Evolutionary conservation across 1,140 invertebrate genomes (phyloP), one percentile per base, ranked within the genome.

Genomic region (Achatina immaculata): DNA sequence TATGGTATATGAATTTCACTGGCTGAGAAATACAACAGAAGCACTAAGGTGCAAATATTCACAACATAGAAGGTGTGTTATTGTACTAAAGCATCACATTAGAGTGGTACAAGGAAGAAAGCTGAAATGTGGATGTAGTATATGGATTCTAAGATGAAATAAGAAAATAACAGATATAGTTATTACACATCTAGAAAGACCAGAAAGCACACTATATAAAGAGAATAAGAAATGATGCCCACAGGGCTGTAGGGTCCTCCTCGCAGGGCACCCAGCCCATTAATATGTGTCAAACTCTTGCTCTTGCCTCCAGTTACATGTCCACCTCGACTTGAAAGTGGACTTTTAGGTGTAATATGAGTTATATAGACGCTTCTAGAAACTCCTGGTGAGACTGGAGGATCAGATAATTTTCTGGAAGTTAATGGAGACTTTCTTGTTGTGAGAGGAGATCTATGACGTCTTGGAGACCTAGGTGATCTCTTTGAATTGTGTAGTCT

Each of bases 1-100:
- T n/a, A n/a, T n/a, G n/a, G n/a, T n/a, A n/a, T n/a, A n/a, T n/a
- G 40, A 75, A 69, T 34, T 38, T 55, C 40, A 81, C 40, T 31
- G 11, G 34, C 36, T 24, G 19, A 28, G 34, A 68, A 66, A 80
- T 45, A 81, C 24, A 82, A 31, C 51, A 69, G 38, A 69, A 28
- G 31, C 28, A 76, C 28, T 40, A 65, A 48, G 21, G 34, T 48
- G 69, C 28, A 48, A 48, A 36, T 51, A n/a, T 1, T 73, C 21
- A 55, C 40, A 21, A 55, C 34, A 72, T n/a, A 34, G 34, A 51
- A 24, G n/a, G 34, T 38, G n/a, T 79, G 48, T 42, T 42, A 40
- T 65, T 36, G 11, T 9, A 40, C 34, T 11, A 19, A 68, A 24
- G n/a, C 51, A 55, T 55, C 14, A 55, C 51, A 14, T 42, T 34